Evolutionary conservation across 2,797 vertebrate species (phyloP).

Genomic region (Enteromius afrohamiltoni): DNA sequence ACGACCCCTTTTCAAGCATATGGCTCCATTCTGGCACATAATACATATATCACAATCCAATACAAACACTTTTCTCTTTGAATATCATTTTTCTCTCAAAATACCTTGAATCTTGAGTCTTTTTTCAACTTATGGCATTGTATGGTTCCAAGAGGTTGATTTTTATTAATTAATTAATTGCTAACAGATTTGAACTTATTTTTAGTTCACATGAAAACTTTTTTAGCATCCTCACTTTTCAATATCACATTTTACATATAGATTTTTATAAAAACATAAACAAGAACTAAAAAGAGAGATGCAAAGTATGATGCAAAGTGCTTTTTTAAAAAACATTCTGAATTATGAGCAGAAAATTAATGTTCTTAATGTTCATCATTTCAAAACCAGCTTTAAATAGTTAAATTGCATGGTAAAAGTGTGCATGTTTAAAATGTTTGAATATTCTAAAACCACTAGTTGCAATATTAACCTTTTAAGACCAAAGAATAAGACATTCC

Average conservation of each 20-base stretch:
- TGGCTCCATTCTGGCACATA: not conserved
- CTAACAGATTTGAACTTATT: not conserved
- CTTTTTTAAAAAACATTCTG: not conserved
- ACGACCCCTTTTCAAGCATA: not conserved
- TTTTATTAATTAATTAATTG: not conserved
- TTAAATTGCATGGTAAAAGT: not conserved
- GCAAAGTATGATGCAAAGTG: not conserved
- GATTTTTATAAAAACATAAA: not conserved
- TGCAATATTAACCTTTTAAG: not conserved
- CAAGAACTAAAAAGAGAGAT: not conserved
- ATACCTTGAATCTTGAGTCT: not conserved
- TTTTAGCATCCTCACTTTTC: not conserved
- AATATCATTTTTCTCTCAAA: not conserved
- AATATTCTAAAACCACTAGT: not conserved
- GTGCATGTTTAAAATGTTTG: not conserved
- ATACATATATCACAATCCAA: not conserved
- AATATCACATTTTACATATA: not conserved
- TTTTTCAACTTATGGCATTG: not conserved
- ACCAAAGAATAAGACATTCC: not conserved
- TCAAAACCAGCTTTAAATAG: not conserved
- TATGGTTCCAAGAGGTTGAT: not conserved
- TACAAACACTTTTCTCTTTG: not conserved
- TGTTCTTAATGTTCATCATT: not conserved
- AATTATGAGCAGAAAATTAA: constrained; percentile 5
- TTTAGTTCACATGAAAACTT: not conserved